Conservation (phyloP, 2,797 vertebrate species). For the Anolis apletophallus region DNA sequence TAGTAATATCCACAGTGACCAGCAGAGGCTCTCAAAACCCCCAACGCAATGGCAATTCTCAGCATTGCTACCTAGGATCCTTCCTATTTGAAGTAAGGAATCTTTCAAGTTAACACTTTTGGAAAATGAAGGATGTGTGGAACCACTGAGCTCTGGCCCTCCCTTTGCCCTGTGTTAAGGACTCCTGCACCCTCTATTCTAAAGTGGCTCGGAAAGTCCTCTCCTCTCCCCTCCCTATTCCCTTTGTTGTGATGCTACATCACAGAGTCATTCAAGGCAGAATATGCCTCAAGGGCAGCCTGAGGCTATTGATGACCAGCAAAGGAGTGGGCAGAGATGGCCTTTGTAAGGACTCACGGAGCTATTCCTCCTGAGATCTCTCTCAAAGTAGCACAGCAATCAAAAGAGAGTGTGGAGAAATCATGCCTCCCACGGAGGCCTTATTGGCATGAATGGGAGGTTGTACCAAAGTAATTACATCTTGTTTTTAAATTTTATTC, state of each 20-base stretch:
- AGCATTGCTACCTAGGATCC: neutral
- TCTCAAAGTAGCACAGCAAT: neutral
- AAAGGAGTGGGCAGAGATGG: neutral
- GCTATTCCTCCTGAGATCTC: neutral
- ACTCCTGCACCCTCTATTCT: neutral
- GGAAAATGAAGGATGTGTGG: neutral
- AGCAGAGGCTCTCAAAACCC: too few species aligned
- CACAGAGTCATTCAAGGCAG: neutral
- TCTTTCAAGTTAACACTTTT: neutral
- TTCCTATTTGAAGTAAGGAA: neutral
- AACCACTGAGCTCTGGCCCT: neutral
- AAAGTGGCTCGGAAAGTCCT: neutral
- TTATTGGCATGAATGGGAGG: neutral
- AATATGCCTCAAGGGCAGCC: neutral
- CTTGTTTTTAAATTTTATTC: neutral
- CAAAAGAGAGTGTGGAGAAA: neutral
- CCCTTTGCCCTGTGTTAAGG: slow-evolving; percentile 1
- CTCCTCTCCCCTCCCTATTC: too few species aligned
- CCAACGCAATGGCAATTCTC: neutral
- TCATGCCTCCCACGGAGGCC: neutral
- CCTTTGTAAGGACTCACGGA: neutral
- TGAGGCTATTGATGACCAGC: neutral
- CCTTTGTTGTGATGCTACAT: neutral
- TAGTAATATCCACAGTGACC: neutral
- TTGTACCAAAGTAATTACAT: neutral